Base-by-base conservation (phyloP, 2,888 invertebrate genomes). In the Caenorhabditis sp. region DNA sequence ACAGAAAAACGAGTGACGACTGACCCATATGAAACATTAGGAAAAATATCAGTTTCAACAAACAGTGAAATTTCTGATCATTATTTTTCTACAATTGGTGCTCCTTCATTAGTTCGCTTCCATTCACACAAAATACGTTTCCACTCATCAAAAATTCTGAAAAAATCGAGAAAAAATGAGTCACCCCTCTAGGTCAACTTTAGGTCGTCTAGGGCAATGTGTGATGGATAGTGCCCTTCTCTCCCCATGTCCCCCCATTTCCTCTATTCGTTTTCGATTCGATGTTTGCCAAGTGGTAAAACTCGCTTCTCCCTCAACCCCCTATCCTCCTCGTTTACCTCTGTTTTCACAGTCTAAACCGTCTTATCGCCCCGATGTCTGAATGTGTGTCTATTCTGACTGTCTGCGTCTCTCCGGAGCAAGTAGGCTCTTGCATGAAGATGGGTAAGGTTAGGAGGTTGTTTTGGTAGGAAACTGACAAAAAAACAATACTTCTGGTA, bases 261-360 rank as follows among this genome's bases (percentile, higher is more conserved):
- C 19, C 47, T 5, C 19, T 47, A 6, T 47, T 38, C 54, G 12
- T 51, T 31, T 22, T 5, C 22, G 8, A 12, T 69, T 38, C 26
- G 49, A 69, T 76, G 76, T 76, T 76, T 76, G 76, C 76, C 68
- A 76, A 76, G 76, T 76, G 76, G 69, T 76, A 76, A 76, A 76
- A 59, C 59, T 76, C 75, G 58, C 24, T 35, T 31, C n/a, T 35
- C 28, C 35, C 61, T 14, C 22, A 14, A 19, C 41, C 28, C 31
- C 41, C 58, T 14, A 16, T 54, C 12, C 68, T 26, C 19, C 68
- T 24, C 19, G 26, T 19, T 61, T 61, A 66, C 64, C 64, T 70
- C 66, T 73, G 47, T 59, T 56, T 73, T 58, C 38, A 64, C 58
- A 47, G 63, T 56, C 63, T 47, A 56, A 77, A 56, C 69, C 54